A percentile compares a stretch with the other conserved stretches of the same genome.
Evolutionary conservation across 2,113 vertebrate genomes (phyloP).

Genomic region (Calidris pugnax): DNA sequence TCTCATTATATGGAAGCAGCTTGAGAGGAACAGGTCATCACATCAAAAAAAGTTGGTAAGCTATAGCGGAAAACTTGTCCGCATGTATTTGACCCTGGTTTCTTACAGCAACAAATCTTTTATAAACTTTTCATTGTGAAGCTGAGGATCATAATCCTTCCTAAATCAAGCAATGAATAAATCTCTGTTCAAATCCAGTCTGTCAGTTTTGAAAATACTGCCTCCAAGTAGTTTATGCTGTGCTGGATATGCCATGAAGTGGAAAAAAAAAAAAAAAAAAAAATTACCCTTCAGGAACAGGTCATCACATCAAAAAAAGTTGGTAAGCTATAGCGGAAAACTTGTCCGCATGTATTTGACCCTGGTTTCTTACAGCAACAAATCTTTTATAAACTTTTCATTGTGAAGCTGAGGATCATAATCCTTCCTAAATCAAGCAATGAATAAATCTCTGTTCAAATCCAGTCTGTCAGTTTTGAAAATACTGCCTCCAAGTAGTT

Average conservation of each 20-base stretch:
- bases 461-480: neutral
- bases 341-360: neutral
- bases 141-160: slow-evolving; percentile 37
- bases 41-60: neutral
- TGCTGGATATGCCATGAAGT: slow-evolving; percentile 1
- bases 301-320: neutral
- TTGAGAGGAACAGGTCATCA: neutral
- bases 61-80: neutral
- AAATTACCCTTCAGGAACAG: too few relatives aligned
- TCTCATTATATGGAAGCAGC: neutral
- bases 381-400: neutral
- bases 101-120: neutral
- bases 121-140: neutral
- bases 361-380: neutral
- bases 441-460: slow-evolving; percentile 10
- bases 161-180: slow-evolving; percentile 31
- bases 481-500: neutral
- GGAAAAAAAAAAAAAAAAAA: too few relatives aligned
- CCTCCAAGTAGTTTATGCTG: neutral
- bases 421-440: slow-evolving; percentile 43
- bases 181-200: neutral
- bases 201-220: slow-evolving; percentile 7
- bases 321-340: neutral
- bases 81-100: neutral
- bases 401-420: slow-evolving; percentile 21